These are phyloP conservation scores for Leucoma salicis DNA, from an alignment of 2,888 invertebrate species.

Conservation along the genomic window DNA sequence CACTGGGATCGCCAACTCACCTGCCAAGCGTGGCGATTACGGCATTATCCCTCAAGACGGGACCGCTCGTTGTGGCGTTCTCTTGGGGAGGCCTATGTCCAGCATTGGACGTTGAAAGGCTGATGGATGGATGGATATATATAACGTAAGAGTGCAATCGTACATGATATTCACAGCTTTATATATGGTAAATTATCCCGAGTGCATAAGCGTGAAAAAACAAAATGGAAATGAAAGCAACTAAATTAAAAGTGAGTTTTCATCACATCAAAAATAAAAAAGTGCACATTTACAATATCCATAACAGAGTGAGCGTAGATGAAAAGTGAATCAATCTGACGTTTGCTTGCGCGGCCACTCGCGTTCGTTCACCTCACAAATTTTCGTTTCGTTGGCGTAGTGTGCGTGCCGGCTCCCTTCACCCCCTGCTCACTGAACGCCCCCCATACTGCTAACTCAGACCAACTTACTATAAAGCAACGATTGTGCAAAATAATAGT, in stretches of 20 bases:
- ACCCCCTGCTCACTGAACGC: constrained; percentile 28
- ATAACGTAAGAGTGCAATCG: background rate
- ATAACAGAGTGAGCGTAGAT: constrained; percentile 69
- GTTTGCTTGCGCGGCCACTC: constrained; percentile 74
- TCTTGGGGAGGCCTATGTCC: no score
- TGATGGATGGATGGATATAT: no score
- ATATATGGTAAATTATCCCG: background rate
- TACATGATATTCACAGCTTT: background rate
- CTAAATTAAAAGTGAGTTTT: constrained; percentile 54
- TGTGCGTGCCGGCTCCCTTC: constrained; percentile 52
- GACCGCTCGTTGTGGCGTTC: no score
- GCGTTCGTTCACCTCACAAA: constrained; percentile 79
- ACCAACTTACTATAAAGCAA: constrained; percentile 52
- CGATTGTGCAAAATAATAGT: constrained; percentile 47
- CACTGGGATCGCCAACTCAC: no score
- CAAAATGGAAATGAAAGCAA: constrained; percentile 22
- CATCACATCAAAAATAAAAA: constrained; percentile 54
- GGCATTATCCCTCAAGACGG: no score
- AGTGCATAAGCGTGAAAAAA: constrained; percentile 11
- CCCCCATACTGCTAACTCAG: constrained; percentile 66
- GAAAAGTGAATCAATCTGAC: constrained; percentile 81
- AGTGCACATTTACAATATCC: constrained; percentile 41
- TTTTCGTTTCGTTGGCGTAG: constrained; percentile 79
- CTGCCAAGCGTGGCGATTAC: no score
- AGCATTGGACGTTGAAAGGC: no score